A percentile compares a stretch with the other conserved stretches of the same genome.
phyloP scores from a whole-genome alignment of 2,888 invertebrate genomes.

The Heliconius cydno region DNA sequence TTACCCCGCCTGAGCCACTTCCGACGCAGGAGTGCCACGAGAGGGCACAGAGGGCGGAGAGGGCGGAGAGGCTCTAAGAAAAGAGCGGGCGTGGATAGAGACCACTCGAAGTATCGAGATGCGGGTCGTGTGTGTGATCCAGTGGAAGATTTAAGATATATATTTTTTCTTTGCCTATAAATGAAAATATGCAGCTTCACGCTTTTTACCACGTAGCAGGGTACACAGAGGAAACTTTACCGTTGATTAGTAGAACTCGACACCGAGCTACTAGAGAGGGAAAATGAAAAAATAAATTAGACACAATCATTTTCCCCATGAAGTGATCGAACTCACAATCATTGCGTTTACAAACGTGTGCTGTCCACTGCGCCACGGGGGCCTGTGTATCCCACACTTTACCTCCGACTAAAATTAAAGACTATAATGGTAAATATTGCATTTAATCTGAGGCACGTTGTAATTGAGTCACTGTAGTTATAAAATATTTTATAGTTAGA shows the following conservation, averaged over 20 bases:
- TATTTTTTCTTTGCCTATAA: background rate
- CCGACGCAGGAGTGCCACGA: slow-evolving; percentile 36
- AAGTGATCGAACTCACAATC: background rate
- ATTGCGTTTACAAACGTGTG: background rate
- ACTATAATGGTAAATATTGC: background rate
- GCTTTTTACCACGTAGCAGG: background rate
- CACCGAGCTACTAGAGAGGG: no score
- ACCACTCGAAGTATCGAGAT: slow-evolving; percentile 45
- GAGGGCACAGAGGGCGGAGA: slow-evolving; percentile 36
- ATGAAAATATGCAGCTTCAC: background rate
- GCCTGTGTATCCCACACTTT: no score
- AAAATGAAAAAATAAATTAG: background rate
- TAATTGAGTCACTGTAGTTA: background rate
- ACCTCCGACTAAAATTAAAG: background rate
- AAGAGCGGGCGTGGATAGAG: slow-evolving; percentile 40
- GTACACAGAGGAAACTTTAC: background rate
- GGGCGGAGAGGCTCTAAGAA: slow-evolving; percentile 34
- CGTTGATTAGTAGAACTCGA: no score
- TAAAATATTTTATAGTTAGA: background rate
- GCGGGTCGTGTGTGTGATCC: slow-evolving; percentile 21
- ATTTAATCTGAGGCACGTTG: background rate
- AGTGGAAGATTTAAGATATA: background rate
- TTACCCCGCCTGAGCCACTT: slow-evolving; percentile 40
- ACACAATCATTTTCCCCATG: background rate
- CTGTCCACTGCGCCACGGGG: no score